Conservation (phyloP, 2,797 vertebrate genomes). For the Aulostomus chinensis region DNA sequence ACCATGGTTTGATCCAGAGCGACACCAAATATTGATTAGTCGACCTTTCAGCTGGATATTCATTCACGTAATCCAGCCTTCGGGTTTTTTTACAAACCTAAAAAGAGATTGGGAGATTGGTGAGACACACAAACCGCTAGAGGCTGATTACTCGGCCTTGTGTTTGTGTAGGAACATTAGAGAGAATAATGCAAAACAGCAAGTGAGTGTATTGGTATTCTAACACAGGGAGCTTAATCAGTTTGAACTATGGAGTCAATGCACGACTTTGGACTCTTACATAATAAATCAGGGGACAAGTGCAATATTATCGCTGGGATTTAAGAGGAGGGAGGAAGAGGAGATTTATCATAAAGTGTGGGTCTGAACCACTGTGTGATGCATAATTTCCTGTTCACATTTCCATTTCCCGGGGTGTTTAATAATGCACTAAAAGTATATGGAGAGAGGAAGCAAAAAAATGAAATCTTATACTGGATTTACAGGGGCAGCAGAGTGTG, state of each 20-base stretch:
- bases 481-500: no score
- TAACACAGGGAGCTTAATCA: constrained; percentile 33
- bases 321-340: constrained; percentile 23
- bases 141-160: no score
- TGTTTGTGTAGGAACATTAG: no score
- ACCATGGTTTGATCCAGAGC: no score
- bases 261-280: no score
- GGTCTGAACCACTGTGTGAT: constrained; percentile 17
- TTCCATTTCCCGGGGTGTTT: constrained; percentile 47
- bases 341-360: constrained; percentile 31
- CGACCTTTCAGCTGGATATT: no score
- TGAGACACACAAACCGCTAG: no score
- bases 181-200: no score
- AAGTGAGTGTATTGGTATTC: constrained; percentile 21
- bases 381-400: constrained; percentile 50
- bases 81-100: no score
- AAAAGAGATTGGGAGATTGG: no score
- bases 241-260: constrained; percentile 35
- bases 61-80: no score
- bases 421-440: constrained; percentile 58
- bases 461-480: constrained; percentile 22
- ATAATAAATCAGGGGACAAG: constrained; percentile 43
- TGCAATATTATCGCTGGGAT: constrained; percentile 44
- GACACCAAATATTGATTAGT: no score
- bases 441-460: constrained; percentile 18